Percentiles rank a stretch among this genome's conserved stretches.
These are phyloP conservation scores for Ramazzottius varieornatus DNA, from an alignment of 2,888 invertebrate genomes.

Conservation along the genomic window DNA sequence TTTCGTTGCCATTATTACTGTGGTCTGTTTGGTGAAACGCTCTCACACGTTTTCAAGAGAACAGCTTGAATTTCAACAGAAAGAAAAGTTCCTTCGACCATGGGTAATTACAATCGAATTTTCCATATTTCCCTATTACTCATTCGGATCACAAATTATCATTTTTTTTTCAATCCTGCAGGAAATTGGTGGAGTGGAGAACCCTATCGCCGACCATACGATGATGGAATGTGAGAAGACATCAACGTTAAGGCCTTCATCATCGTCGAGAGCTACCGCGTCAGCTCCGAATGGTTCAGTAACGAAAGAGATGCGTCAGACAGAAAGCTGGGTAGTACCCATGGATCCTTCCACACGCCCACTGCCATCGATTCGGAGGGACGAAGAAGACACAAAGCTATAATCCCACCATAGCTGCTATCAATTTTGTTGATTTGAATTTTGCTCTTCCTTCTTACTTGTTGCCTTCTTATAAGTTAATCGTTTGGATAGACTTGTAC, in stretches of 20 bases:
- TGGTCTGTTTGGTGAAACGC: not conserved
- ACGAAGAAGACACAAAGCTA: not conserved
- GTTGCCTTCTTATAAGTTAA: too few species aligned
- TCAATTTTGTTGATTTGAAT: too few species aligned
- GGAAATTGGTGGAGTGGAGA: not conserved
- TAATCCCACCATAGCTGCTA: too few species aligned
- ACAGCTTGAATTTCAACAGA: not conserved
- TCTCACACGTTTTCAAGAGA: not conserved
- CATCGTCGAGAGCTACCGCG: not conserved
- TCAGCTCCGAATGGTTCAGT: not conserved
- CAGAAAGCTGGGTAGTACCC: not conserved
- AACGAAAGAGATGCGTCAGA: not conserved
- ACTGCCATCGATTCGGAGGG: not conserved
- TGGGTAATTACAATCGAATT: not conserved
- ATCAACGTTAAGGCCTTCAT: not conserved
- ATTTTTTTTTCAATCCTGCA: not conserved
- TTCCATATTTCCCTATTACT: not conserved
- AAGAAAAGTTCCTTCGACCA: not conserved
- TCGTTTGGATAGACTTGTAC: too few species aligned
- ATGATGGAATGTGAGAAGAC: not conserved
- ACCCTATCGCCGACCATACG: not conserved
- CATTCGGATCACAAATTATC: not conserved
- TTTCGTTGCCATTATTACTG: not conserved
- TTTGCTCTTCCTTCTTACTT: too few species aligned
- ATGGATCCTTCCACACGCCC: not conserved